Evolutionary conservation across 2,888 invertebrate species (phyloP).

Genomic region (Eilema depressum): DNA sequence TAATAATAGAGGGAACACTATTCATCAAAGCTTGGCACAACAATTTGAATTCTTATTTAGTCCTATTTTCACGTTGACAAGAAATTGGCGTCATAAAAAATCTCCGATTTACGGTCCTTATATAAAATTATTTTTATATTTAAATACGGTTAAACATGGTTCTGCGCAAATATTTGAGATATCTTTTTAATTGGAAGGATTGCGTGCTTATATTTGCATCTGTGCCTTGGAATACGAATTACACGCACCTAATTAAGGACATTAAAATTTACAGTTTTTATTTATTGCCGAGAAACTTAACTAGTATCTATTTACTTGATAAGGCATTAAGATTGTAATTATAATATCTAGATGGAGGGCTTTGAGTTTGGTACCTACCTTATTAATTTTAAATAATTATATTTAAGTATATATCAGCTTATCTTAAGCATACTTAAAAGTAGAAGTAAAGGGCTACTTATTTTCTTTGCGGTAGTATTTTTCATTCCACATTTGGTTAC

Average conservation of each 20-base stretch:
- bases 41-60: too few species aligned
- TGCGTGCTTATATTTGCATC: background rate
- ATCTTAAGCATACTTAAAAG: background rate
- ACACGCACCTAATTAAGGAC: background rate
- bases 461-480: background rate
- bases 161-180: background rate
- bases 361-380: background rate
- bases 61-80: too few species aligned
- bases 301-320: background rate
- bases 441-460: background rate
- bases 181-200: background rate
- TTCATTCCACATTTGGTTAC: background rate
- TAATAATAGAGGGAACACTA: too few species aligned
- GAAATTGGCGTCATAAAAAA: too few species aligned
- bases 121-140: background rate
- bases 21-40: too few species aligned
- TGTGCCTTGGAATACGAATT: background rate
- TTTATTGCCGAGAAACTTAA: background rate
- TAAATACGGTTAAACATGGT: background rate
- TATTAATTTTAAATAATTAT: background rate
- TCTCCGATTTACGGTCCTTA: background rate
- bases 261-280: background rate
- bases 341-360: background rate
- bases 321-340: background rate
- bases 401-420: background rate